Evolutionary conservation across 1,140 invertebrate genomes (phyloP), one percentile per base, ranked within the genome.

Genomic region (Tetranychus cinnabarinus): DNA sequence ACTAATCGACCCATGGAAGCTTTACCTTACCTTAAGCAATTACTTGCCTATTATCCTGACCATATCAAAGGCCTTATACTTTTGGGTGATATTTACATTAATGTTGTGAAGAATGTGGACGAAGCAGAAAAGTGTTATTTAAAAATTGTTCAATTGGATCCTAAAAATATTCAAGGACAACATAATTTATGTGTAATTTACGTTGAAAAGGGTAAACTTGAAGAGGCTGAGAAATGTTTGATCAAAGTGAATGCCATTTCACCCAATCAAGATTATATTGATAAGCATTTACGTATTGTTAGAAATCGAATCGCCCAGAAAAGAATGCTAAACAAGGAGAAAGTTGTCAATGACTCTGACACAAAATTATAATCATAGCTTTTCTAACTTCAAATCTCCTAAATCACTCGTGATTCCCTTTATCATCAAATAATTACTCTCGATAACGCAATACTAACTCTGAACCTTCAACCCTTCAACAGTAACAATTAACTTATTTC

Each of bases 111-210:
- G 70, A 88, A 97, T 73, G 72, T 95, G 67, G 86, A 90, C 69
- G 85, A 85, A 1, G 88, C 88, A 34, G 86, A 91, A 75, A 85
- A 81, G 82, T 93, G 89, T 71, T 96, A 95, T 73, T 79, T 81
- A 55, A 79, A 82, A 63, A 93, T 96, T 65, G 70, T 96, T 1
- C 79, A 83, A 66, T 70, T 88, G 48, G 89, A 96, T 64, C 85
- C 90, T 0, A 81, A 82, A 59, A 92, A 97, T 71, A 85, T 92
- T 58, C 90, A 96, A 75, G 92, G 88, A 3, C 74, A 90, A 39
- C 92, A 97, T 73, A 97, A 97, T 72, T 75, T 96, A 4, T 96
- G 92, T 74, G 91, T 96, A 0, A 89, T 96, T 0, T 85, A 86
- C 67, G 89, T 96, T 13, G 90, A 96, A 71, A 78, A 85, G 15